Percentiles rank a stretch among this genome's conserved stretches.
Evolutionary conservation across 2,888 invertebrate species (phyloP).

Genomic region (Lepidocyrtoides sp.): DNA sequence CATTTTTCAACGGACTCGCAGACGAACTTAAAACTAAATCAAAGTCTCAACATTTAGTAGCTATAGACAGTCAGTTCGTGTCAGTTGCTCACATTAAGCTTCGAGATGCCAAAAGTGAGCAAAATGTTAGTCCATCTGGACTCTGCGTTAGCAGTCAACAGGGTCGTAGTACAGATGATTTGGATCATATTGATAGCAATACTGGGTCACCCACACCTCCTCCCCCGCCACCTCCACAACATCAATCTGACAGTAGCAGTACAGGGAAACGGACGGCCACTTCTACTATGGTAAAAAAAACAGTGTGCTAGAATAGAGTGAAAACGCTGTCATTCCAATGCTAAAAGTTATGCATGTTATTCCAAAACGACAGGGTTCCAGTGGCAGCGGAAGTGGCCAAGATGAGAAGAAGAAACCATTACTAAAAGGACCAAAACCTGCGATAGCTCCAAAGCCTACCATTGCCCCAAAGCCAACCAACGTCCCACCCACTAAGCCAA

Average conservation of each 20-base stretch:
- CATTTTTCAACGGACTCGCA: conserved; percentile 84
- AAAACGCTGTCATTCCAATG: background rate
- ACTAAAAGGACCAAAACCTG: conserved; percentile 85
- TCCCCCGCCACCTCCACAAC: conserved; percentile 68
- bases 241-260: conserved; percentile 85
- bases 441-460: conserved; percentile 84
- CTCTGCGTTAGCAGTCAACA: conserved; percentile 69
- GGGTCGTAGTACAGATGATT: conserved; percentile 78
- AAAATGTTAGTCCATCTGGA: conserved; percentile 83
- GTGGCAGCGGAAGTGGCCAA: conserved; percentile 66
- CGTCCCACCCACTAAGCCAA: conserved; percentile 84
- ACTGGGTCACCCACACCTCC: conserved; percentile 46
- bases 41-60: conserved; percentile 83
- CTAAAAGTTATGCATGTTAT: background rate
- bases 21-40: conserved; percentile 83
- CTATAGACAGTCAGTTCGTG: conserved; percentile 82
- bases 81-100: conserved; percentile 85
- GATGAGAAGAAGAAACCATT: conserved; percentile 76
- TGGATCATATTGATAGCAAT: conserved; percentile 78
- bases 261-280: conserved; percentile 87
- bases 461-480: conserved; percentile 84
- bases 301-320: no score
- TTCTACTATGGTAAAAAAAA: conserved; percentile 86
- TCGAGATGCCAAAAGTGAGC: conserved; percentile 85
- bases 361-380: conserved; percentile 52